phyloP scores from a whole-genome alignment of 2,797 vertebrate genomes.

The Chiloscyllium punctatum region DNA sequence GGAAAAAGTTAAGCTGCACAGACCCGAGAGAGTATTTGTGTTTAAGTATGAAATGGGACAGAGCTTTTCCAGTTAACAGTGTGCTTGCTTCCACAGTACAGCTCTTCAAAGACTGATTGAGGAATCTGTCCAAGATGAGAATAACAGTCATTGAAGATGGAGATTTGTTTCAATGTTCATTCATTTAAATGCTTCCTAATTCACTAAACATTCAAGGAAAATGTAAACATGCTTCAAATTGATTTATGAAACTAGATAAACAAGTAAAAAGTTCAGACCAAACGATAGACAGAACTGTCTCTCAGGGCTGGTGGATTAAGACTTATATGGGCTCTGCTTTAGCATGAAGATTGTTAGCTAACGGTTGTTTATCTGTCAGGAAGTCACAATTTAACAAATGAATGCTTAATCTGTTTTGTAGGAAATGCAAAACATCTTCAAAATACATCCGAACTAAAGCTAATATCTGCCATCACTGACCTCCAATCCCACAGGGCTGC shows the following conservation, averaged over 20 bases:
- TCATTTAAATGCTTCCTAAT: conserved; percentile 17
- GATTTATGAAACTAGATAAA: conserved; percentile 23
- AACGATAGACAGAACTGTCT: background rate
- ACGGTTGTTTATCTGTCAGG: background rate
- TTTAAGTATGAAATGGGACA: background rate
- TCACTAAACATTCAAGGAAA: conserved; percentile 22
- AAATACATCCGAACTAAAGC: background rate
- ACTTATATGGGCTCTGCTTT: background rate
- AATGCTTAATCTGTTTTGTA: background rate
- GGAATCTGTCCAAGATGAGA: background rate
- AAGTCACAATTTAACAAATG: background rate
- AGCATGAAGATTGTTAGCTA: background rate
- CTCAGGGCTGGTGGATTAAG: background rate
- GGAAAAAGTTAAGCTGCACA: background rate
- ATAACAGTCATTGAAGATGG: conserved; percentile 13
- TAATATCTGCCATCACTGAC: background rate
- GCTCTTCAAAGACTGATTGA: background rate
- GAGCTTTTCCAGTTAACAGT: background rate
- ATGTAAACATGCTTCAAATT: conserved; percentile 17
- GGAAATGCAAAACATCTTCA: background rate
- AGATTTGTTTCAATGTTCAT: background rate
- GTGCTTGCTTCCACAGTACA: background rate
- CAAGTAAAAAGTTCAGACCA: background rate
- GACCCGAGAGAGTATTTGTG: background rate
- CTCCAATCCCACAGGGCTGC: too few species aligned